Evolutionary conservation across 2,113 vertebrate genomes (phyloP), one percentile per base, ranked within the genome.

Genomic region (Leucopsar rothschildi): DNA sequence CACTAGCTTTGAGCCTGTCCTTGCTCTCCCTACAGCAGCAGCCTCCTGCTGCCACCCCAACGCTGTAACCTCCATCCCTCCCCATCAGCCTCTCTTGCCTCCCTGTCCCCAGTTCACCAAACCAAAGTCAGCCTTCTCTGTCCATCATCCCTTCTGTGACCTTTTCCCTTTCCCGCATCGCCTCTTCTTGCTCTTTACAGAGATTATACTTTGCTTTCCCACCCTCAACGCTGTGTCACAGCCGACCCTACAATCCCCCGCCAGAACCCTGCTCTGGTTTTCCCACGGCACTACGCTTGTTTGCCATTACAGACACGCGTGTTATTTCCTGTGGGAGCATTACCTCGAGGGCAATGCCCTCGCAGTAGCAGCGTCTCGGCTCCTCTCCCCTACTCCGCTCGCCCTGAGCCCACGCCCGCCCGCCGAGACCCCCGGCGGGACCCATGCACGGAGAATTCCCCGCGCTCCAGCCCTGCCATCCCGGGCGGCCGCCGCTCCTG

Each of bases 61-160:
- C 5, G 10, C 53, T 25, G 31, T 12, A 56, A 21, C 9, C 37
- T 49, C 35, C 40, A 33, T 33, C 9, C 17, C 6, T 40, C 9
- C 23, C 6, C 33, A 15, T 9, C 19, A 8, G 8, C 1, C 6
- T 21, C 69, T 14, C 4, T 5, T 3, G 33, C 16, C 10, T 8
- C 40, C 6, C n/a, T 21, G 6, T 7, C 27, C 29, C 25, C 71
- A 40, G 0, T 2, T 29, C 24, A 14, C 21, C 33, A 24, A 45
- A n/a, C 13, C 1, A 10, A 18, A 22, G 20, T 6, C 2, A 60
- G 7, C 13, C n/a, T n/a, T 13, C 49, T 16, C 57, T 0, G 11
- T 2, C 25, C 50, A 12, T 9, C 44, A 23, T 5, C 22, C 16
- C 17, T 15, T 75, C 37, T 35, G 8, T 6, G 20, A 8, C 16